Conservation (phyloP, 2,113 vertebrate genomes). For the Sebastes schlegelii region DNA sequence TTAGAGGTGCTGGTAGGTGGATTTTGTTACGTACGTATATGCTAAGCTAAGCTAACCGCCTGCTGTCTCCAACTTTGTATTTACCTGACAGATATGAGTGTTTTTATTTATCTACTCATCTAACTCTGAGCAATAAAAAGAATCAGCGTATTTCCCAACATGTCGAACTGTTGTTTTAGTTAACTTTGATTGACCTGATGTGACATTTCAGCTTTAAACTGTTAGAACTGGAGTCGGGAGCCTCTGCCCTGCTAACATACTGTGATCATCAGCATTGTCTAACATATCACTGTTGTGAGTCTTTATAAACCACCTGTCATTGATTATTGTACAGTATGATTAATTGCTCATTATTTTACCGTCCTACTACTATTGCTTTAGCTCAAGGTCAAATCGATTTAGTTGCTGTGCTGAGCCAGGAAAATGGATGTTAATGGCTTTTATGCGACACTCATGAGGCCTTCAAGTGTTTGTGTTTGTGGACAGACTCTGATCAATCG, state of each 20-base stretch:
- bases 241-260: not conserved
- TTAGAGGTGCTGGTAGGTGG: not conserved
- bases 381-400: slow-evolving; percentile 68
- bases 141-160: not conserved
- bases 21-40: not conserved
- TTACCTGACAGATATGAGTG: not conserved
- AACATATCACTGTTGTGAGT: slow-evolving; percentile 15
- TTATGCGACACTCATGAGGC: slow-evolving; percentile 57
- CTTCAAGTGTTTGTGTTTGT: slow-evolving; percentile 57
- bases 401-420: slow-evolving; percentile 47
- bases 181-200: not conserved
- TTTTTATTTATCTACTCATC: not conserved
- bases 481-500: slow-evolving; percentile 47
- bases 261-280: not conserved
- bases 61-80: not conserved
- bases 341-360: slow-evolving; percentile 59
- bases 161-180: not conserved
- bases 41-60: not conserved
- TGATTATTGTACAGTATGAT: slow-evolving; percentile 62
- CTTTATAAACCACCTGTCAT: slow-evolving; percentile 56
- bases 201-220: not conserved
- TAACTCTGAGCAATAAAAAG: not conserved
- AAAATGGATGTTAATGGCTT: slow-evolving; percentile 59
- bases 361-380: slow-evolving; percentile 33
- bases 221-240: not conserved